phyloP scores from a whole-genome alignment of 1,140 invertebrate genomes.

The Megathymus violae region DNA sequence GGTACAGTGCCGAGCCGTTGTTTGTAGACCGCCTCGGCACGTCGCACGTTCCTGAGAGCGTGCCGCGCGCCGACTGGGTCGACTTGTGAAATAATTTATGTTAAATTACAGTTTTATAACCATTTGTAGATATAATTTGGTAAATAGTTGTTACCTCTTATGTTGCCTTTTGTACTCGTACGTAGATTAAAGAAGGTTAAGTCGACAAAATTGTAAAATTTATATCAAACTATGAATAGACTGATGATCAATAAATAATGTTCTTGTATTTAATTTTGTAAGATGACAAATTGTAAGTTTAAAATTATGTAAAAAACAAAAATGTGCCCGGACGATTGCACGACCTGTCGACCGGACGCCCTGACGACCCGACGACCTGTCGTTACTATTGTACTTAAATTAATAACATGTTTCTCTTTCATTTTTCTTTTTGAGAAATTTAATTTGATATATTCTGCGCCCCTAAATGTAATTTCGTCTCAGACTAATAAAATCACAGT shows the following conservation, averaged over 20 bases:
- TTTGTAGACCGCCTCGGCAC: constrained; percentile 36
- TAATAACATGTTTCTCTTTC: constrained; percentile 73
- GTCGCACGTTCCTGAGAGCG: constrained; percentile 39
- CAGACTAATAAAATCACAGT: constrained; percentile 74
- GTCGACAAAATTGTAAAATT: constrained; percentile 82
- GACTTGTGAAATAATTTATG: constrained; percentile 62
- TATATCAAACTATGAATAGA: constrained; percentile 83
- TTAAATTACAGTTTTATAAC: constrained; percentile 66
- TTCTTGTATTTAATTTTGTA: constrained; percentile 83
- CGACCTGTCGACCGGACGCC: no score
- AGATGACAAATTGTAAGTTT: constrained; percentile 81
- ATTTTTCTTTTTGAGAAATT: constrained; percentile 81
- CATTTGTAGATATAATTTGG: constrained; percentile 72
- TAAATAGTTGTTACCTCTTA: constrained; percentile 69
- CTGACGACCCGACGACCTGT: no score
- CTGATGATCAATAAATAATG: constrained; percentile 83
- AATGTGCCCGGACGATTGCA: constrained; percentile 55
- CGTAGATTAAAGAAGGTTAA: constrained; percentile 75
- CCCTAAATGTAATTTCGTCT: constrained; percentile 54
- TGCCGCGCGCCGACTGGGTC: constrained; percentile 46
- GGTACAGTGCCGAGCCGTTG: constrained; percentile 47
- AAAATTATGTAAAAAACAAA: constrained; percentile 78
- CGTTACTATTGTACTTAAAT: constrained; percentile 78
- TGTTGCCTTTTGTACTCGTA: constrained; percentile 74
- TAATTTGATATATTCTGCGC: constrained; percentile 50